Evolutionary conservation across 2,797 vertebrate genomes (phyloP), one percentile per base, ranked within the genome.

Genomic region (Macropodus opercularis): DNA sequence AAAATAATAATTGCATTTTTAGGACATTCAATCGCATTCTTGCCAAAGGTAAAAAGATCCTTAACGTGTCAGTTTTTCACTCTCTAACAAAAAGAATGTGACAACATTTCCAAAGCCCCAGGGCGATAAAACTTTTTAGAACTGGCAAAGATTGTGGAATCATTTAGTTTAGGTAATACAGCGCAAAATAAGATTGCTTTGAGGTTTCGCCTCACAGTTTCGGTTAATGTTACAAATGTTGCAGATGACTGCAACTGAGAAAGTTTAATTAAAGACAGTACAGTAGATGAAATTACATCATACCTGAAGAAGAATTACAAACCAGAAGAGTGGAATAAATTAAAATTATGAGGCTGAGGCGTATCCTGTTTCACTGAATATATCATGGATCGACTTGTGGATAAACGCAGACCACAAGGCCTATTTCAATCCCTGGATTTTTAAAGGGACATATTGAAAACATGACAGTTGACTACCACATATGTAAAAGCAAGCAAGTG

Each of bases 1-100:
- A 36, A 12, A n/a, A n/a, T n/a, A 27, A 41, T 57, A 54, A 74
- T 64, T 81, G 18, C 36, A 62, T 79, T 51, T 77, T 68, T 47
- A 48, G 22, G 48, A 17, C 6, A 15, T 3, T 35, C n/a, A 21
- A 38, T 19, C 72, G 69, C 5, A 57, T 42, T 44, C 39, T 70
- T 57, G 22, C 71, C 18, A 54, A 36, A 26, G 51, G 63, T 50
- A 22, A 59, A 48, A 68, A 59, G 8, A 26, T 29, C 24, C 55
- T 68, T 48, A 63, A 71, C 61, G 50, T 67, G 44, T 53, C 54
- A 23, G 29, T 46, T 78, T 69, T 72, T 19, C 44, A 2, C n/a
- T 0, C 21, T 2, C 56, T 49, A 18, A 59, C 13, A 57, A 35
- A 64, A 48, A 66, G 43, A 22, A 52, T 1, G 6, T 9, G 36